phyloP scores from a whole-genome alignment of 2,113 vertebrate genomes.

The Ploceus nigricollis region DNA sequence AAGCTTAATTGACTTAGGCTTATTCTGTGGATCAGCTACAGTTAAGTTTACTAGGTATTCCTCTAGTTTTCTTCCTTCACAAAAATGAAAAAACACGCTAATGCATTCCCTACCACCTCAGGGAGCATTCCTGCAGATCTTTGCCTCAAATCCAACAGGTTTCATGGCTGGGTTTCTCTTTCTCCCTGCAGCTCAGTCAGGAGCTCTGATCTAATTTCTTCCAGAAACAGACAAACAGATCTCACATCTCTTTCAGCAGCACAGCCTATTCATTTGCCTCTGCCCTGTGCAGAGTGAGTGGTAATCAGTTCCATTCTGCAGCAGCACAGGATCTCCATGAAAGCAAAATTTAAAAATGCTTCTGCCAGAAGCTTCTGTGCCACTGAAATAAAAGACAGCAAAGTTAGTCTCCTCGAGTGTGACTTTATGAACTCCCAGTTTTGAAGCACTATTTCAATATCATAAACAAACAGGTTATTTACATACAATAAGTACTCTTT shows the following conservation, averaged over 20 bases:
- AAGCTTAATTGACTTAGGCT: background rate
- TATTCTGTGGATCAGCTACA: background rate
- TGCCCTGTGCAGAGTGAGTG: background rate
- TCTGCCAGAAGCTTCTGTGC: background rate
- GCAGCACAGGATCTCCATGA: background rate
- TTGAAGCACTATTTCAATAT: background rate
- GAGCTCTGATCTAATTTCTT: background rate
- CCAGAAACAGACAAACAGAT: background rate
- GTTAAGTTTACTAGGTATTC: background rate
- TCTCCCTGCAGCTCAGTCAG: background rate
- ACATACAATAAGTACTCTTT: background rate
- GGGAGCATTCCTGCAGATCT: background rate
- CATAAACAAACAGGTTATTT: background rate
- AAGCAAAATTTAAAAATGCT: background rate
- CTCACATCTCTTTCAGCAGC: background rate
- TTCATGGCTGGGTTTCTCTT: background rate
- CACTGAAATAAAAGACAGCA: background rate
- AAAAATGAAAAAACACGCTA: background rate
- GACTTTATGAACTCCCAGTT: background rate
- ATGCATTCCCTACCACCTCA: background rate
- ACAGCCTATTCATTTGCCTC: background rate
- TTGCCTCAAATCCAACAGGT: background rate
- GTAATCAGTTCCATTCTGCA: background rate
- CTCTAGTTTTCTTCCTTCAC: background rate
- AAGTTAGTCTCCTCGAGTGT: accelerated